Percentiles rank a stretch among this genome's conserved stretches.
Evolutionary conservation across 2,888 invertebrate species (phyloP).

Genomic region (Heliconius hortense): DNA sequence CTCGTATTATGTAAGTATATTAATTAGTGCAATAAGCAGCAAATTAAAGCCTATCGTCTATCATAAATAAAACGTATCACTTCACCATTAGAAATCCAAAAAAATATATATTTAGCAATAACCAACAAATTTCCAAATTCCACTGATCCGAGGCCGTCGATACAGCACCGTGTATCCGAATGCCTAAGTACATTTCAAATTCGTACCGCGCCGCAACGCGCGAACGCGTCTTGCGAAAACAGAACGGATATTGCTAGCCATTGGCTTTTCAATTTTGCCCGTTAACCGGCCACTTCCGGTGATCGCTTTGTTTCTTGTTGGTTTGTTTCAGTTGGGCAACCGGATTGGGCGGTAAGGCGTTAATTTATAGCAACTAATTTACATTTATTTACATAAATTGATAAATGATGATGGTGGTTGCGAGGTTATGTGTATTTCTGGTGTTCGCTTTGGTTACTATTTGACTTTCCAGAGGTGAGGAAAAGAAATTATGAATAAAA

Average conservation of each 20-base stretch:
- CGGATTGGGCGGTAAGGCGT: constrained; percentile 44
- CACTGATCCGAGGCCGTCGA: constrained; percentile 35
- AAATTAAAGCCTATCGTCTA: too few relatives aligned
- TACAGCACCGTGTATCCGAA: constrained; percentile 51
- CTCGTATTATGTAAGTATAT: too few relatives aligned
- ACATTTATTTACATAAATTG: constrained; percentile 36
- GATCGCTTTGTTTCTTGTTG: constrained; percentile 55
- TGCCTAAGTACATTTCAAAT: constrained; percentile 49
- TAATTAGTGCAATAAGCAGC: too few relatives aligned
- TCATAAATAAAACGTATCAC: background rate
- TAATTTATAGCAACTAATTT: constrained; percentile 41
- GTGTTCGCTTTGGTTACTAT: background rate
- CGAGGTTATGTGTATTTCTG: background rate
- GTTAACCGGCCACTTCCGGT: constrained; percentile 77
- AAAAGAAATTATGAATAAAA: too few relatives aligned
- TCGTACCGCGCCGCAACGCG: constrained; percentile 66
- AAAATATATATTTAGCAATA: background rate
- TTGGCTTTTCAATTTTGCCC: constrained; percentile 80
- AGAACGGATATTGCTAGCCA: constrained; percentile 80
- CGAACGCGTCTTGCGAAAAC: constrained; percentile 79
- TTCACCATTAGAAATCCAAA: background rate
- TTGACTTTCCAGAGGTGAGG: background rate
- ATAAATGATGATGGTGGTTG: constrained; percentile 21
- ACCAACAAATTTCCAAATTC: constrained; percentile 27
- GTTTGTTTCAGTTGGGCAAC: constrained; percentile 53